These are phyloP conservation scores for Geotrypetes seraphini DNA, from an alignment of 2,797 vertebrate genomes.

Conservation along the genomic window DNA sequence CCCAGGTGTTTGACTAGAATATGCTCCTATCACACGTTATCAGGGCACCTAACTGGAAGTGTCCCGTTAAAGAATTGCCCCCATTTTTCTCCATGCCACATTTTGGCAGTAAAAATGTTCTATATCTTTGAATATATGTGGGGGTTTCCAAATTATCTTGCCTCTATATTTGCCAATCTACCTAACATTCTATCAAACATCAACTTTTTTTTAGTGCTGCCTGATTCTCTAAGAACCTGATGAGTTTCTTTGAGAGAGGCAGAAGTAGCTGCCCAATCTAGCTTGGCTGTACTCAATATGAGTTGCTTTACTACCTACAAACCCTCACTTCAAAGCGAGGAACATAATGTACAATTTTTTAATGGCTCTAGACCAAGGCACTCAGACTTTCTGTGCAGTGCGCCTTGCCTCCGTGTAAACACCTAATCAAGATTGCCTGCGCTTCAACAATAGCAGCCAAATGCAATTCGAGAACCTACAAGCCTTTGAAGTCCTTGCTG, in stretches of 20 bases:
- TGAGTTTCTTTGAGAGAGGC: conserved; percentile 78
- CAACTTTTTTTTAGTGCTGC: conserved; percentile 60
- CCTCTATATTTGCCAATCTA: conserved; percentile 52
- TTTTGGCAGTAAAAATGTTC: conserved; percentile 10
- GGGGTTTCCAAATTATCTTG: conserved; percentile 55
- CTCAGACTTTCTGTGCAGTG: conserved; percentile 84
- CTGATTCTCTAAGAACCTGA: conserved; percentile 65
- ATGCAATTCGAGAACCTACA: conserved; percentile 96
- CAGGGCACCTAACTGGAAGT: too few relatives aligned
- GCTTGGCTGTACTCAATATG: conserved; percentile 80
- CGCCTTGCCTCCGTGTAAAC: conserved; percentile 96
- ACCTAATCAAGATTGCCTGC: conserved; percentile 97
- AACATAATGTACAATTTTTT: conserved; percentile 99
- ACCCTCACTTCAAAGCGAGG: conserved; percentile 97
- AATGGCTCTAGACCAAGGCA: conserved; percentile 99
- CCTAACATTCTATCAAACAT: conserved; percentile 53
- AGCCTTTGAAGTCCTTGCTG: conserved; percentile 96
- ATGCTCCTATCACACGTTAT: too few relatives aligned
- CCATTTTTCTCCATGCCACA: conserved; percentile 41
- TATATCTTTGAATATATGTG: conserved; percentile 54
- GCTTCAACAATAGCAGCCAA: conserved; percentile 97
- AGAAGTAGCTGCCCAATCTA: conserved; percentile 78
- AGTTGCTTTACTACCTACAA: conserved; percentile 81
- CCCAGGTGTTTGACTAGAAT: too few relatives aligned
- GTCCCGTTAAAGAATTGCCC: conserved; percentile 25